These are phyloP conservation scores for sheep (Ovis aries) DNA, from an alignment of 2,113 vertebrate genomes.

Conservation along the genomic window DNA sequence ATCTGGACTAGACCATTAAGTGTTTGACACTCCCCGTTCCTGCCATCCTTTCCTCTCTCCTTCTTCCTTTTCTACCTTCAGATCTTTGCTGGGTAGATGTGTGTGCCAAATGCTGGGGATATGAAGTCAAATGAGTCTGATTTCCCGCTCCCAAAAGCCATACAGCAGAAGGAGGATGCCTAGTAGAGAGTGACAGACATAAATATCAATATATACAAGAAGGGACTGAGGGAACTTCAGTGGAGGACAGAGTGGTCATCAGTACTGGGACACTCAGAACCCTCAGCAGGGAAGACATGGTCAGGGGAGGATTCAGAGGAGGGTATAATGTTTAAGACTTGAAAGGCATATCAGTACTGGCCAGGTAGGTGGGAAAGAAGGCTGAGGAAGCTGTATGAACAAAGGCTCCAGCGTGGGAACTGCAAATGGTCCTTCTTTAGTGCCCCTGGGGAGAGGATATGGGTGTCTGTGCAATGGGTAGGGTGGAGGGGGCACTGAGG, in stretches of 20 bases:
- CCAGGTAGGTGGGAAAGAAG: background rate
- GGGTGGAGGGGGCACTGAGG: rapidly evolving
- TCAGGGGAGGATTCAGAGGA: background rate
- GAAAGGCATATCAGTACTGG: background rate
- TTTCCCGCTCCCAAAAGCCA: background rate
- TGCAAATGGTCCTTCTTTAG: background rate
- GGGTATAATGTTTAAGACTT: background rate
- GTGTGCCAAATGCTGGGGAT: background rate
- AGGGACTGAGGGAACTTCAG: background rate
- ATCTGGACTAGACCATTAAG: background rate
- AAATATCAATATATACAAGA: background rate
- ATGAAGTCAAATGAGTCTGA: background rate
- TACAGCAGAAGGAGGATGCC: background rate
- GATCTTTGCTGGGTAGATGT: background rate
- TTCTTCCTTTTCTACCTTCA: background rate
- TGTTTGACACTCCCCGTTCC: background rate
- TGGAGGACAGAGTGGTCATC: background rate
- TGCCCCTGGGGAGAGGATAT: background rate
- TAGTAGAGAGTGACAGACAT: background rate
- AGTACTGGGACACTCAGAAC: background rate
- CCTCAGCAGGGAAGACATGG: background rate
- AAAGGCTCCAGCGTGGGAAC: background rate
- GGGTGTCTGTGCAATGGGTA: background rate
- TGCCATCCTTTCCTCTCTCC: background rate
- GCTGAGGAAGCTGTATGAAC: background rate